Evolutionary conservation across 2,113 vertebrate genomes (phyloP), one percentile per base, ranked within the genome.

Genomic region (Catagonus wagneri): DNA sequence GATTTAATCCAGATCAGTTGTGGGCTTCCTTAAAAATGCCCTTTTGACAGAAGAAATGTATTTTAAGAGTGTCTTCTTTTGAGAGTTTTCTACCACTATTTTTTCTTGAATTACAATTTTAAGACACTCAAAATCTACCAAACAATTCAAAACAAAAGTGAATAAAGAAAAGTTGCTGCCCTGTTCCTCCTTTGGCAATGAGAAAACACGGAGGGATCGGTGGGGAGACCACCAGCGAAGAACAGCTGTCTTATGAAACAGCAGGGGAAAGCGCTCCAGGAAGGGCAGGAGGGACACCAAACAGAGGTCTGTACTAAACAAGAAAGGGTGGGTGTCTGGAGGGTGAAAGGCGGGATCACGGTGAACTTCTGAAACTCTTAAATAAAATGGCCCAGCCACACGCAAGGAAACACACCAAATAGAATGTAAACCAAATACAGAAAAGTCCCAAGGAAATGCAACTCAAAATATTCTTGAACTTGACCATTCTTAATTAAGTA

Each of bases 181-280:
- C 36, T 2, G 94, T 96, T 95, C 23, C 7, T 97, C 29, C 61
- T 34, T 89, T 44, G 83, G 3, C 11, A 94, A 72, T 87, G 97
- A 66, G 89, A 94, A 94, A 68, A 54, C 75, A 74, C 88, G 87
- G 32, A 50, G 60, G 27, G 93, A 90, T 61, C 14, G 79, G 52
- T 91, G 95, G 19, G 1, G 56, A 96, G 95, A 98, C 96, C 97
- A 97, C 97, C 96, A 96, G 97, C 34, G 94, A 98, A 89, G 81
- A 96, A 58, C 95, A 98, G 96, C 89, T 97, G 91, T 17, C 12
- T 89, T 72, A 75, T 44, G 76, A 98, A 98, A 97, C 91, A 96
- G 92, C 86, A 97, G 96, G 97, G 95, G 71, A 78, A 90, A 93
- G 90, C 13, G 16, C 61, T 97, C 86, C 36, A 65, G 89, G 84